Percentiles rank a stretch among this genome's conserved stretches.
Conservation (phyloP, 2,888 invertebrate genomes). For the Eupeodes latifasciatus region DNA sequence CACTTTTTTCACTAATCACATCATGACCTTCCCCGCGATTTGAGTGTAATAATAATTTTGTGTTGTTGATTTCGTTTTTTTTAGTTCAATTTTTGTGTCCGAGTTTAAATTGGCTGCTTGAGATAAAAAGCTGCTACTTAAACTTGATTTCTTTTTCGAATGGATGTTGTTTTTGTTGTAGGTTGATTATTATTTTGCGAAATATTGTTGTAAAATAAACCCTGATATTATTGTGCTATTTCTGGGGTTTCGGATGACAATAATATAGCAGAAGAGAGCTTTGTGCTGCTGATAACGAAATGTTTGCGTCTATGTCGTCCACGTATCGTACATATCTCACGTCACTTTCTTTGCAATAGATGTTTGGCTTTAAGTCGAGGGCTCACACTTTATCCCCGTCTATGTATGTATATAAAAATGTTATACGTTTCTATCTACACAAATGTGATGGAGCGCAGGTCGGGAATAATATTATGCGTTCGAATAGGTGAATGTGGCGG, state of each 20-base stretch:
- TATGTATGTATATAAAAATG: not conserved
- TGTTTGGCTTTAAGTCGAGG: conserved; percentile 37
- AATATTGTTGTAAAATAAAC: conserved; percentile 18
- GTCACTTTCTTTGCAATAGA: conserved; percentile 56
- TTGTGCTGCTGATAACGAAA: conserved; percentile 51
- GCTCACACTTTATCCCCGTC: conserved; percentile 46
- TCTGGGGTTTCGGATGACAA: conserved; percentile 35
- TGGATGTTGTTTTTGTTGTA: conserved; percentile 1
- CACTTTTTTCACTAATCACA: conserved; percentile 60
- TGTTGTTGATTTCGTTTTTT: conserved; percentile 5
- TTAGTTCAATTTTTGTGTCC: not conserved
- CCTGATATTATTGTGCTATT: conserved; percentile 35
- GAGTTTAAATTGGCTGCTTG: conserved; percentile 14
- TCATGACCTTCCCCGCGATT: conserved; percentile 60
- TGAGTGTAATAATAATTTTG: conserved; percentile 10
- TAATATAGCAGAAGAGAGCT: conserved; percentile 18
- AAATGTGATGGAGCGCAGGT: conserved; percentile 63
- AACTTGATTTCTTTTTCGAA: not conserved
- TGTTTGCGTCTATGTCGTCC: conserved; percentile 32
- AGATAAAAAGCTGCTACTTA: conserved; percentile 13
- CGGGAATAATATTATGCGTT: conserved; percentile 13
- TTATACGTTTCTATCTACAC: conserved; percentile 62
- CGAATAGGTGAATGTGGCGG: conserved; percentile 34
- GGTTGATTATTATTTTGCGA: conserved; percentile 2
- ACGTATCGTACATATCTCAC: conserved; percentile 40